Evolutionary conservation across 1,140 invertebrate genomes (phyloP), one percentile per base, ranked within the genome.

Genomic region (Drosophila quadrilineata): DNA sequence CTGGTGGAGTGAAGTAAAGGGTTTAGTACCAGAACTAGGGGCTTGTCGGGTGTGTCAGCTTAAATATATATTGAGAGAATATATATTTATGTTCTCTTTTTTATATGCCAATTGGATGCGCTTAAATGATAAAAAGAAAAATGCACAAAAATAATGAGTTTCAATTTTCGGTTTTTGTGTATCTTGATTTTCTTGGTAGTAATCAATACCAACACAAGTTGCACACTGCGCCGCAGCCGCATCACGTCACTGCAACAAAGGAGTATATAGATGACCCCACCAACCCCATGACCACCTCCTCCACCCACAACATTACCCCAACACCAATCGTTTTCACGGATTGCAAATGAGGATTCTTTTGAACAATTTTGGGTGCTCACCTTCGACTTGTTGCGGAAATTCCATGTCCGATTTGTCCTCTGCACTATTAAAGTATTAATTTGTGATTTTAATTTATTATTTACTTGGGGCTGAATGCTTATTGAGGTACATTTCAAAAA

Each of bases 221-320:
- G 77, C 77, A 84, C 80, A 79, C 65, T 71, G 68, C 69, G 76
- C 67, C 71, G 60, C 71, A 80, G 66, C 65, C 50, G 31, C 71
- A 79, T 82, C 75, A 74, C 71, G 71, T 75, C 73, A 77, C 73
- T 73, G 75, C 79, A 68, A 77, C 70, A 84, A 82, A 77, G 69
- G 49, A 84, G 50, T 45, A 58, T n/a, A n/a, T 29, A 52, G 53
- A 22, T 6, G 38, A 67, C 50, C 73, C 56, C 54, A 38, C 46
- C 17, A 73, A 33, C 69, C 43, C 17, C 28, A 10, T 9, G 19
- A 16, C 38, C 33, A 17, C 10, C 17, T 17, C 14, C 28, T 8
- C 14, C 19, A 6, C 16, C 31, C 41, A 6, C 38, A 62, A 36
- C 21, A 46, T 14, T 21, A 40, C 21, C 9, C 36, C 19, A 14